Conservation (phyloP, 2,797 vertebrate genomes). For the Oreochromis mossambicus region DNA sequence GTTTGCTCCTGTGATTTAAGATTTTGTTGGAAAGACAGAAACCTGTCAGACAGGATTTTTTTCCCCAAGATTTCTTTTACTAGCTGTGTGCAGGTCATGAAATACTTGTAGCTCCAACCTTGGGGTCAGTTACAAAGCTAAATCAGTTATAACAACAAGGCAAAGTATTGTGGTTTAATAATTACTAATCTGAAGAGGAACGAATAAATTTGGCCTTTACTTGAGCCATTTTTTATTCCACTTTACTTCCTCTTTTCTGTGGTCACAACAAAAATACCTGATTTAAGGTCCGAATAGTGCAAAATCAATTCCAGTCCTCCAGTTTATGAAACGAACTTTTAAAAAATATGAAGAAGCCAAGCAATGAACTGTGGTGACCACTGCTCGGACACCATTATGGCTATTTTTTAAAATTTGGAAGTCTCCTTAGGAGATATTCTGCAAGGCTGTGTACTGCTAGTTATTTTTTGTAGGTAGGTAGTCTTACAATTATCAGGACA, state of each 20-base stretch:
- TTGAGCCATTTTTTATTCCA: not conserved
- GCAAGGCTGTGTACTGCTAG: not conserved
- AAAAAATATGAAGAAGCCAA: not conserved
- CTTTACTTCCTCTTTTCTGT: not conserved
- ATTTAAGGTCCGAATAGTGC: not conserved
- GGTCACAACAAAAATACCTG: not conserved
- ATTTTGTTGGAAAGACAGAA: not conserved
- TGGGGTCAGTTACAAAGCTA: not conserved
- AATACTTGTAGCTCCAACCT: not conserved
- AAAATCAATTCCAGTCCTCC: not conserved
- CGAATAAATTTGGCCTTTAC: not conserved
- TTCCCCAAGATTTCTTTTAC: not conserved
- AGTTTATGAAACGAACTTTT: not conserved
- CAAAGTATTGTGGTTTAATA: not conserved
- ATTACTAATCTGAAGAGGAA: not conserved
- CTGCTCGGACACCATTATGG: not conserved
- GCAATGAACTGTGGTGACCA: not conserved
- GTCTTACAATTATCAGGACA: not conserved
- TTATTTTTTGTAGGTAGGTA: not conserved
- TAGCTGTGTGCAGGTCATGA: not conserved
- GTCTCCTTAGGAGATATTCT: not conserved
- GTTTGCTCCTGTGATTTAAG: not conserved
- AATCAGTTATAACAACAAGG: not conserved
- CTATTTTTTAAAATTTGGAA: not conserved
- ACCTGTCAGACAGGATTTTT: not conserved